Evolutionary conservation across 2,113 vertebrate species (phyloP).

Genomic region (Scomber colias): DNA sequence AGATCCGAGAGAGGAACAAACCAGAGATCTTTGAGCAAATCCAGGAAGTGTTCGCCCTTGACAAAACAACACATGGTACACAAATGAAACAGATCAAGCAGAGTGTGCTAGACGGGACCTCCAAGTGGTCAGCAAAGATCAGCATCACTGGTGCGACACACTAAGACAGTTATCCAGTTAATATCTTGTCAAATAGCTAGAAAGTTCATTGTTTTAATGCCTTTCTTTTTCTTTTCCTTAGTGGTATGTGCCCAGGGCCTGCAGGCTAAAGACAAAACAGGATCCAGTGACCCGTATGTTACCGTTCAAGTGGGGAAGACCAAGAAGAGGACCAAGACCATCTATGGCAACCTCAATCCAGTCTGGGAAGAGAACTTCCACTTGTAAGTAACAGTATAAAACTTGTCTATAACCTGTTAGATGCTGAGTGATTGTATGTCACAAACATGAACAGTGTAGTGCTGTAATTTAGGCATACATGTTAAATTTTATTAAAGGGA

Average conservation of each 20-base stretch:
- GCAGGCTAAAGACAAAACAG: conserved; percentile 98
- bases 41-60: conserved; percentile 94
- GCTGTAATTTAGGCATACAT: too few species aligned
- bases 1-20: conserved; percentile 98
- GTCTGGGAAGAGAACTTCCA: conserved; percentile 99
- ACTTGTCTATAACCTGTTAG: background rate
- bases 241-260: conserved; percentile 96
- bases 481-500: too few species aligned
- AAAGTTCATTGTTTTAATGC: conserved; percentile 5
- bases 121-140: conserved; percentile 99
- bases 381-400: conserved; percentile 88
- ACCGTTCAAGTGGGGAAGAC: conserved; percentile 99
- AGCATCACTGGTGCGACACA: conserved; percentile 92
- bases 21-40: conserved; percentile 98
- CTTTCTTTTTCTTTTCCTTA: conserved; percentile 58
- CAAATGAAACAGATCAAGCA: conserved; percentile 99
- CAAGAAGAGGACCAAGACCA: conserved; percentile 98
- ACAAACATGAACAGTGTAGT: background rate
- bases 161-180: background rate
- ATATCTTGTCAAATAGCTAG: background rate
- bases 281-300: conserved; percentile 97
- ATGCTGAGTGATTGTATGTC: background rate
- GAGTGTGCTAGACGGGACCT: conserved; percentile 96
- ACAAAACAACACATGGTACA: conserved; percentile 89
- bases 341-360: conserved; percentile 98